These are phyloP conservation scores for Heptranchias perlo DNA, from an alignment of 2,113 vertebrate genomes.

Conservation along the genomic window DNA sequence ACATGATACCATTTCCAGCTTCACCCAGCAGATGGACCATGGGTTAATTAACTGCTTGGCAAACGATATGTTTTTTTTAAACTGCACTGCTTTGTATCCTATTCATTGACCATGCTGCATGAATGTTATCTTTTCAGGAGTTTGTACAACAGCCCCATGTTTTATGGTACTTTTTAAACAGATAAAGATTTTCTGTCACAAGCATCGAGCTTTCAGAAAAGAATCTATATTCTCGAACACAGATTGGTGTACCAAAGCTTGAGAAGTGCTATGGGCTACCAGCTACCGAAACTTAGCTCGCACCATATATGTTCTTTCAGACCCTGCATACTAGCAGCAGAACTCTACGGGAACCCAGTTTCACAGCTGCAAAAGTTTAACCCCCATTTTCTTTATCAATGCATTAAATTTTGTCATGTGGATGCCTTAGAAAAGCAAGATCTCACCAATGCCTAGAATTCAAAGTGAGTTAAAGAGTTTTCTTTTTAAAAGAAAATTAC, in stretches of 20 bases:
- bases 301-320: background rate
- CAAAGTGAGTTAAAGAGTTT: too few species aligned
- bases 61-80: background rate
- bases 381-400: background rate
- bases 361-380: background rate
- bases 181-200: background rate
- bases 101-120: background rate
- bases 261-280: background rate
- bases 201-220: background rate
- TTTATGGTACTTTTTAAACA: background rate
- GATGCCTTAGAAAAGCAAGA: background rate
- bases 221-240: background rate
- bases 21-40: background rate
- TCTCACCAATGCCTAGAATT: too few species aligned
- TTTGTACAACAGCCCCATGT: background rate
- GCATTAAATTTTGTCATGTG: background rate
- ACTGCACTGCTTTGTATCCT: background rate
- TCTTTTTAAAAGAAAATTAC: background rate
- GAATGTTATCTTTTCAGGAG: background rate
- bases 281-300: background rate
- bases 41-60: background rate
- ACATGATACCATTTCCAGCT: background rate
- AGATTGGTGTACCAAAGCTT: background rate
- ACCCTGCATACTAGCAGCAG: background rate
- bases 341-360: background rate